These are phyloP conservation scores for Ellobium chinense DNA, from an alignment of 2,888 invertebrate genomes.

Conservation along the genomic window DNA sequence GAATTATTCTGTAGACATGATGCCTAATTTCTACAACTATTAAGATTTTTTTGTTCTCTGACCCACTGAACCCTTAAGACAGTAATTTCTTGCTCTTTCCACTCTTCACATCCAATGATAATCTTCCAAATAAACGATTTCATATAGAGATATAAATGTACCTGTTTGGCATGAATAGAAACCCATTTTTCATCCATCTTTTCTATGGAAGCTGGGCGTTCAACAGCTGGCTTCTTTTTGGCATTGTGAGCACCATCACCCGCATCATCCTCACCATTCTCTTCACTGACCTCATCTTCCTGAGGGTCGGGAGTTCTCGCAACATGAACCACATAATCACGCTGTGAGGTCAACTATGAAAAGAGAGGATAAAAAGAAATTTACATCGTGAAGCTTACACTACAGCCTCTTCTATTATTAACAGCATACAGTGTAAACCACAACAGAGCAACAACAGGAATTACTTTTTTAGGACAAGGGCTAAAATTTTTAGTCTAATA, in stretches of 20 bases:
- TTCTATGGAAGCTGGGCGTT: conserved; percentile 80
- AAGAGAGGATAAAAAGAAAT: background rate
- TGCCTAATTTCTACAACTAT: no score
- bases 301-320: conserved; percentile 85
- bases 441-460: background rate
- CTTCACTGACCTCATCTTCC: conserved; percentile 73
- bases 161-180: conserved; percentile 90
- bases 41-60: no score
- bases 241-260: conserved; percentile 55
- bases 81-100: no score
- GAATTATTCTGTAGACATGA: no score
- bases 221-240: conserved; percentile 78
- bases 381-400: no score
- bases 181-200: conserved; percentile 86
- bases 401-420: no score
- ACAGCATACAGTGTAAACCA: background rate
- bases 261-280: conserved; percentile 57
- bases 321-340: conserved; percentile 89
- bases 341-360: conserved; percentile 78
- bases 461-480: no score
- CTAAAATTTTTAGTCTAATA: no score
- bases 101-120: no score
- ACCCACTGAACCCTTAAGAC: no score
- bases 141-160: no score
- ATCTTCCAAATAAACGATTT: no score